Evolutionary conservation across 2,888 invertebrate genomes (phyloP), one percentile per base, ranked within the genome.

Genomic region (Zele albiditarsus): DNA sequence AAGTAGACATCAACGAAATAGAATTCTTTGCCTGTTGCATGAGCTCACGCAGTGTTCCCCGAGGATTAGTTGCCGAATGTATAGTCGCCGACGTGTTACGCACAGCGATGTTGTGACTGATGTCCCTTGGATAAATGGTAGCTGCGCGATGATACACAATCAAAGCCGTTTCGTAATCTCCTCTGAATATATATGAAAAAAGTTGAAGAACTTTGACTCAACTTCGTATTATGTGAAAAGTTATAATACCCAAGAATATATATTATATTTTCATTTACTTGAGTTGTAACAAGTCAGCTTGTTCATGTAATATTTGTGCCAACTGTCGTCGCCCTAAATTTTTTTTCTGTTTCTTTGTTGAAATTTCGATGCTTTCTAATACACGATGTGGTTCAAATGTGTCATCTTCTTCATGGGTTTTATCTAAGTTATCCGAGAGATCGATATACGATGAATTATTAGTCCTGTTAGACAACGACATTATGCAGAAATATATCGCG

Each of bases 141-240:
- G 85, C 83, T 3, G 88, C 88, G 65, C 87, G 83, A 71, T 88
- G 83, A 77, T 87, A 87, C 14, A 88, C 78, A 23, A 87, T 82
- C 77, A 88, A 78, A 14, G 88, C 88, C 23, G 84, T 78, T 76
- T 88, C 88, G 81, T 85, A 88, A 81, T 88, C 84, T 3, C 86
- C 86, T 69, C 87, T 87, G 75, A 42, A 20, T 67, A 67, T 46
- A 46, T 25, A 27, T 25, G 1, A 46, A 33, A 3, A 38, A 14
- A 67, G 23, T 67, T 42, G 4, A 0, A 3, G 5, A 20, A 53
- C 20, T 53, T 20, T 53, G 5, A 53, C 23, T 20, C 65, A 23
- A 65, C 20, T 42, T 23, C 8, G 14, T 42, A 65, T 38, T 38
- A n/a, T 23, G 14, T 38, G 14, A 65, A 65, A 65, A 67, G 38